Evolutionary conservation across 2,888 invertebrate genomes (phyloP).

Genomic region (Drosophila helvetica): DNA sequence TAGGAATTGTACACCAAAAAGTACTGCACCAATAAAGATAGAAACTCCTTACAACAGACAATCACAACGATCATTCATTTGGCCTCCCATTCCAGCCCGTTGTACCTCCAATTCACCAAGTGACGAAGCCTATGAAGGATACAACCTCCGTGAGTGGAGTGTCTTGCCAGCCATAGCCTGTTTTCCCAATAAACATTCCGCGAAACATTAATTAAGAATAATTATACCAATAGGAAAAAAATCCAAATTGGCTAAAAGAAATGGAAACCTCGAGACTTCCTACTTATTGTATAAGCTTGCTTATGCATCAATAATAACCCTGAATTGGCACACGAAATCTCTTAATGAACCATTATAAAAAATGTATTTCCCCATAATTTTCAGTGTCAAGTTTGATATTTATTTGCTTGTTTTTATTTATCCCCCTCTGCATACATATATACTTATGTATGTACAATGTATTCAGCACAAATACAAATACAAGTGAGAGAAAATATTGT

Average conservation of each 20-base stretch:
- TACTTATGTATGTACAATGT: background rate
- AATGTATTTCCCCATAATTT: slow-evolving; percentile 45
- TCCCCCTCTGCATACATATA: background rate
- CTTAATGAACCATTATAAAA: slow-evolving; percentile 60
- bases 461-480: background rate
- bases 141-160: background rate
- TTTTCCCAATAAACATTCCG: slow-evolving; percentile 30
- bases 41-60: too few relatives aligned
- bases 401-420: slow-evolving; percentile 55
- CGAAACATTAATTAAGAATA: slow-evolving; percentile 1
- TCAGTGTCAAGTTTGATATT: slow-evolving; percentile 68
- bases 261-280: slow-evolving; percentile 6
- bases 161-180: background rate
- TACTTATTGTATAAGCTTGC: slow-evolving; percentile 12
- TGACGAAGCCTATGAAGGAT: background rate
- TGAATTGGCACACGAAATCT: slow-evolving; percentile 50
- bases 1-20: background rate
- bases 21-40: too few relatives aligned
- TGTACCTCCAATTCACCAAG: too few relatives aligned
- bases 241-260: background rate
- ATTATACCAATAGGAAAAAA: too few relatives aligned
- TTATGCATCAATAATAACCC: slow-evolving; percentile 37
- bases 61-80: too few relatives aligned
- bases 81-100: too few relatives aligned
- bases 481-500: too few relatives aligned